Evolutionary conservation across 1,140 invertebrate species (phyloP).

Genomic region (Caerostris extrusa): DNA sequence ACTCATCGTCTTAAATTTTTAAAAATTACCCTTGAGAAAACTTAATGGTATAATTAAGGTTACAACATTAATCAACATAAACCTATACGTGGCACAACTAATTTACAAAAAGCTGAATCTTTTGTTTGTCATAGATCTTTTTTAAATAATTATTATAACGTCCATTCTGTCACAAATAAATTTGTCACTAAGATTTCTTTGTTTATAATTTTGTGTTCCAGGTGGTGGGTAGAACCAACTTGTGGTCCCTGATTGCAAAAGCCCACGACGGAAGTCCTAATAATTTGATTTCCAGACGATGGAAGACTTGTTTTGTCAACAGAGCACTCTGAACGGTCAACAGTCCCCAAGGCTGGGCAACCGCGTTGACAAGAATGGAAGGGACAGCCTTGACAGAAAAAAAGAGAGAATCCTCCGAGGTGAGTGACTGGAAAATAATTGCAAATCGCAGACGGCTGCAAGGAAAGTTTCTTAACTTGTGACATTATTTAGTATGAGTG

Average conservation of each 20-base stretch:
- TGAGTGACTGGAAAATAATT: slow-evolving; percentile 55
- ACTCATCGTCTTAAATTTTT: no score
- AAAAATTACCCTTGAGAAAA: no score
- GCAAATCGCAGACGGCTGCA: not conserved
- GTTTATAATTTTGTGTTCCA: slow-evolving; percentile 52
- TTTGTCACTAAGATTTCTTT: not conserved
- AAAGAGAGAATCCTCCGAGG: slow-evolving; percentile 76
- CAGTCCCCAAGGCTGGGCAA: slow-evolving; percentile 36
- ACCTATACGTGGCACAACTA: no score
- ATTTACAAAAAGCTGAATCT: no score
- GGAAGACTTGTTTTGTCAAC: slow-evolving; percentile 95
- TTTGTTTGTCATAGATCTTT: no score
- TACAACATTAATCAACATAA: no score
- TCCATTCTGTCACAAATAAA: not conserved
- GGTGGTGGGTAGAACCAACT: slow-evolving; percentile 90
- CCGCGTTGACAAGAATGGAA: slow-evolving; percentile 45
- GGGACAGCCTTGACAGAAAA: slow-evolving; percentile 77
- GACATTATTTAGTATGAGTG: slow-evolving; percentile 47
- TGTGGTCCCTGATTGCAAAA: slow-evolving; percentile 94
- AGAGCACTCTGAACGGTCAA: slow-evolving; percentile 81
- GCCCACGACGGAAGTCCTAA: slow-evolving; percentile 90
- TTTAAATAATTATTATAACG: not conserved
- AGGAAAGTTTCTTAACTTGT: slow-evolving; percentile 37
- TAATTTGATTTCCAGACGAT: slow-evolving; percentile 94
- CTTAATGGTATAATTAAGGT: no score